Evolutionary conservation across 2,888 invertebrate species (phyloP).

Genomic region (Teleogryllus oceanicus): DNA sequence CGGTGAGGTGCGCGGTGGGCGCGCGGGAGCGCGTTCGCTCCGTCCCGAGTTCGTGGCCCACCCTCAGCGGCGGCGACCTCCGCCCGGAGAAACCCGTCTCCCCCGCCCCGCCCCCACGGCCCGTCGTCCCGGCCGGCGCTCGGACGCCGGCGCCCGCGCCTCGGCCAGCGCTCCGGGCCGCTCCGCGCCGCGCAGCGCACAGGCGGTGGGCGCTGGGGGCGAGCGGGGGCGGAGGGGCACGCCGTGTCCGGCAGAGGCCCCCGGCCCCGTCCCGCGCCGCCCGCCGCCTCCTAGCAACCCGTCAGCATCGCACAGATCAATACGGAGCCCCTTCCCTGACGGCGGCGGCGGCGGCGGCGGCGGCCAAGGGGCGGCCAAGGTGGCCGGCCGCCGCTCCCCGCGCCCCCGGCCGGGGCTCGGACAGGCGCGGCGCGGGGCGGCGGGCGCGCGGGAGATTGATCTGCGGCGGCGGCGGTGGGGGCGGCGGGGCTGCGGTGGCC

Average conservation of each 20-base stretch:
- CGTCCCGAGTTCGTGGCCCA: too few relatives aligned
- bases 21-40: too few relatives aligned
- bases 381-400: not conserved
- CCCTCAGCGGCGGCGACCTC: too few relatives aligned
- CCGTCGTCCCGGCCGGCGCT: too few relatives aligned
- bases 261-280: not conserved
- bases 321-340: not conserved
- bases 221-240: not conserved
- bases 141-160: too few relatives aligned
- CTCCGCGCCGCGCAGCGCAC: not conserved
- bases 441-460: not conserved
- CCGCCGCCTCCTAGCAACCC: conserved; percentile 10
- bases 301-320: conserved; percentile 9
- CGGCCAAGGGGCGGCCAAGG: not conserved
- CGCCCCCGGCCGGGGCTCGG: not conserved
- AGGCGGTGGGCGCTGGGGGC: not conserved
- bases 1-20: too few relatives aligned
- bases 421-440: not conserved
- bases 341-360: too few relatives aligned
- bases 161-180: not conserved
- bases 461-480: not conserved
- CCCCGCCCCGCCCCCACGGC: too few relatives aligned
- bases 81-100: too few relatives aligned
- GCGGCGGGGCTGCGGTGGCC: not conserved
- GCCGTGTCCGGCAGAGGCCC: not conserved